phyloP scores from a whole-genome alignment of 1,140 invertebrate species.

The Drosophila tsacasi region DNA sequence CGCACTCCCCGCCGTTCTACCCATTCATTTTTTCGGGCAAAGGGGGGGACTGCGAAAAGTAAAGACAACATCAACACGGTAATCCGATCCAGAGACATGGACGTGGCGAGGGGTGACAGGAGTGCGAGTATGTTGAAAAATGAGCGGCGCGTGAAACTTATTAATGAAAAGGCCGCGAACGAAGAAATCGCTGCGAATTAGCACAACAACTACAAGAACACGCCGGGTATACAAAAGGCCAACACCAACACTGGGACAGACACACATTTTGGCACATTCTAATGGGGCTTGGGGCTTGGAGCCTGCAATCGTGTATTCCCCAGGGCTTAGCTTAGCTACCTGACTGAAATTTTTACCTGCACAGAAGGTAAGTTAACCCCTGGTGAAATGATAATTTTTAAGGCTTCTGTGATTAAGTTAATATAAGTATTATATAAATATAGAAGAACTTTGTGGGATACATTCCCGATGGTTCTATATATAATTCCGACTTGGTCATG shows the following conservation, averaged over 20 bases:
- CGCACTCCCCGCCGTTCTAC: conserved; percentile 8
- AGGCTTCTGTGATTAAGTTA: neutral
- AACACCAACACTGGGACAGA: neutral
- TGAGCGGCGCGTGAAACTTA: conserved; percentile 83
- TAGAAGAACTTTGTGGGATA: neutral
- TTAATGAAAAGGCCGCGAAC: conserved; percentile 79
- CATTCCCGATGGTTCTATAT: neutral
- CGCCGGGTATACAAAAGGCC: conserved; percentile 23
- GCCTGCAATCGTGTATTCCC: conserved; percentile 13
- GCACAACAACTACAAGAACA: conserved; percentile 54
- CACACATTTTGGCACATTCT: conserved; percentile 21
- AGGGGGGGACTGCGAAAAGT: conserved; percentile 37
- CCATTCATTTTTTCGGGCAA: neutral
- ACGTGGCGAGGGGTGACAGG: conserved; percentile 18
- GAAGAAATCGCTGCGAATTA: conserved; percentile 71
- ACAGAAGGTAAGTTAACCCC: neutral
- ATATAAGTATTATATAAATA: too few relatives aligned
- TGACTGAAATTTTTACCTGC: conserved; percentile 18
- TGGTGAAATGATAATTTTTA: conserved; percentile 1
- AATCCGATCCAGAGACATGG: conserved; percentile 69
- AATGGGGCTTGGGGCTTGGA: conserved; percentile 21
- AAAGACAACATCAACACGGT: conserved; percentile 78
- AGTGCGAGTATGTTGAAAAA: conserved; percentile 64
- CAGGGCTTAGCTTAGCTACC: conserved; percentile 8
- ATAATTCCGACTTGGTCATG: neutral